Evolutionary conservation across 2,888 invertebrate species (phyloP).

Genomic region (Chrysolina americana): DNA sequence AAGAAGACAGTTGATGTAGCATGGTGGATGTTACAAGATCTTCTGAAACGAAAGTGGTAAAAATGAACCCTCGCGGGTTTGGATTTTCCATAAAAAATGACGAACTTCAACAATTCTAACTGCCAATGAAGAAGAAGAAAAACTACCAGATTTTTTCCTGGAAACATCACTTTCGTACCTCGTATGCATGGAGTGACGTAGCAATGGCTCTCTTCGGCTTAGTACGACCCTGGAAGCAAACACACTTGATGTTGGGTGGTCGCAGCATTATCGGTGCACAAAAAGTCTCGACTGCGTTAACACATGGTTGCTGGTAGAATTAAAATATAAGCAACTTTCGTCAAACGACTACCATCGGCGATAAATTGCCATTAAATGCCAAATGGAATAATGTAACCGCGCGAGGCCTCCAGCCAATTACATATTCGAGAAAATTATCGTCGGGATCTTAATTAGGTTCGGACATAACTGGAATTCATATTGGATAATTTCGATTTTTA

Average conservation of each 20-base stretch:
- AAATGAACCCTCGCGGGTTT: too few species aligned
- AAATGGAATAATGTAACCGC: slow-evolving; percentile 9
- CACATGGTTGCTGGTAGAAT: slow-evolving; percentile 49
- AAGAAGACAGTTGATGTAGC: too few species aligned
- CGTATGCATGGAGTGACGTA: too few species aligned
- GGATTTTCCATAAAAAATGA: too few species aligned
- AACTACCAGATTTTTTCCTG: too few species aligned
- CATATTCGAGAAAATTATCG: slow-evolving; percentile 4
- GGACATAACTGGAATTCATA: slow-evolving; percentile 4
- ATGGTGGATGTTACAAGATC: too few species aligned
- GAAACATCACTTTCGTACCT: too few species aligned
- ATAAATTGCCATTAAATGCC: slow-evolving; percentile 45
- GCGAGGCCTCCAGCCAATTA: not conserved
- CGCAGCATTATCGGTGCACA: slow-evolving; percentile 43
- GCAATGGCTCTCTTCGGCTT: too few species aligned
- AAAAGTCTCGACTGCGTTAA: slow-evolving; percentile 48
- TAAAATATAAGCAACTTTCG: slow-evolving; percentile 51
- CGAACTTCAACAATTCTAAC: too few species aligned
- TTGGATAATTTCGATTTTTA: not conserved
- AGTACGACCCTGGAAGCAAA: slow-evolving; percentile 5
- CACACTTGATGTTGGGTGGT: slow-evolving; percentile 52
- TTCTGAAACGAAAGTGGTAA: too few species aligned
- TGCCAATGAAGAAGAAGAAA: too few species aligned
- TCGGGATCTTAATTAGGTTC: slow-evolving; percentile 8
- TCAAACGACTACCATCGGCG: slow-evolving; percentile 48